phyloP scores from a whole-genome alignment of 1,140 invertebrate species.

The Zaprionus tsacasi region DNA sequence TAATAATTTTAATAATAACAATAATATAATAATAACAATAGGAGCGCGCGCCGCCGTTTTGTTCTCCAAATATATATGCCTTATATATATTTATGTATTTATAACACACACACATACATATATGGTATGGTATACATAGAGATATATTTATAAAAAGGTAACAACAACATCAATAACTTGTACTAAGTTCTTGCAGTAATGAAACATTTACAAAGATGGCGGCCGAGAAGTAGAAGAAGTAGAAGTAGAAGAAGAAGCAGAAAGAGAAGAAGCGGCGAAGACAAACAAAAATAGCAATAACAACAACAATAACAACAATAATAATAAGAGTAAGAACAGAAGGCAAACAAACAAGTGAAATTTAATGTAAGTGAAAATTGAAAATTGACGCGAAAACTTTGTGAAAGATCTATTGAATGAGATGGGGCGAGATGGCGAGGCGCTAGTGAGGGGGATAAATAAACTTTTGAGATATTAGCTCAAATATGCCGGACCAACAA shows the following conservation, averaged over 20 bases:
- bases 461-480: background rate
- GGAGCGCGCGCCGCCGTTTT: too few relatives aligned
- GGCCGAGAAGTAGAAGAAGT: background rate
- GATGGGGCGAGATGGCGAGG: background rate
- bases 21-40: background rate
- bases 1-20: background rate
- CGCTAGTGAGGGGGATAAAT: background rate
- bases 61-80: background rate
- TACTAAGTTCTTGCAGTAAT: slow-evolving; percentile 43
- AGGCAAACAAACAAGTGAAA: slow-evolving; percentile 23
- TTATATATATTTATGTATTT: background rate
- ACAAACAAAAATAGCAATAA: background rate
- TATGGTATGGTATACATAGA: background rate
- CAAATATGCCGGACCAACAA: background rate
- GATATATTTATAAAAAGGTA: slow-evolving; percentile 13
- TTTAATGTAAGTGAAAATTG: slow-evolving; percentile 32
- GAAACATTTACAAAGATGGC: slow-evolving; percentile 52
- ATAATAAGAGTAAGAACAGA: slow-evolving; percentile 26
- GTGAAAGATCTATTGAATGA: slow-evolving; percentile 12
- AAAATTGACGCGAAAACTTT: slow-evolving; percentile 31
- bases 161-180: slow-evolving; percentile 23
- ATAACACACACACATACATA: background rate
- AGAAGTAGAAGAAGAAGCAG: background rate
- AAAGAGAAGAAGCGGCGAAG: too few relatives aligned
- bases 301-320: background rate